Percentiles rank a stretch among this genome's conserved stretches.
Conservation (phyloP, 1,140 invertebrate species). For the Brachionus koreanus region DNA sequence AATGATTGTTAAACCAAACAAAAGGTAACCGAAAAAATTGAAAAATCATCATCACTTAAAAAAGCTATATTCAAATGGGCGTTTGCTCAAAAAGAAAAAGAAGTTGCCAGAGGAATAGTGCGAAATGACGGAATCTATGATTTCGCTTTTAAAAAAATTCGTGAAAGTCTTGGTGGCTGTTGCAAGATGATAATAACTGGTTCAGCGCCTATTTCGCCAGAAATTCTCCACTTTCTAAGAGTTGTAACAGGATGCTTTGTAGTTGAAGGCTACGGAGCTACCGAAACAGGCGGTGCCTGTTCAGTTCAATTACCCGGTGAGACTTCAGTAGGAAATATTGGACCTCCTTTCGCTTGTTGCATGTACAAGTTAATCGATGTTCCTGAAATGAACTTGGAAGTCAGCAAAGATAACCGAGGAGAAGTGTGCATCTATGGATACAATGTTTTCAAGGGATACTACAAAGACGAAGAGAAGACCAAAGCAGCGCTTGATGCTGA, state of each 20-base stretch:
- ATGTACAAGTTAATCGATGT: constrained; percentile 90
- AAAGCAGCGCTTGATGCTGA: constrained; percentile 58
- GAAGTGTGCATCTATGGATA: constrained; percentile 78
- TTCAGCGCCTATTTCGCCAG: constrained; percentile 84
- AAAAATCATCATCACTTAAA: constrained; percentile 32
- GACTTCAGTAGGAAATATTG: constrained; percentile 79
- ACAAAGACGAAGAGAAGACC: constrained; percentile 58
- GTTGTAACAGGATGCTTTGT: constrained; percentile 79
- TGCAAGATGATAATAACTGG: constrained; percentile 83
- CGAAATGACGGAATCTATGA: constrained; percentile 61
- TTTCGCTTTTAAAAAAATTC: constrained; percentile 83
- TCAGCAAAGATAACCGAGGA: constrained; percentile 59
- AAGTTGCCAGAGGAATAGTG: constrained; percentile 19
- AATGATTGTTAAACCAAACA: no score
- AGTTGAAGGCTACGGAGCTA: constrained; percentile 90
- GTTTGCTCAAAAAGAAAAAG: constrained; percentile 20
- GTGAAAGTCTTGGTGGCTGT: constrained; percentile 80
- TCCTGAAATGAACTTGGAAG: constrained; percentile 95
- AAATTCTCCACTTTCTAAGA: constrained; percentile 86
- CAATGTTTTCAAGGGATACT: constrained; percentile 73
- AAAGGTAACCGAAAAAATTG: constrained; percentile 30
- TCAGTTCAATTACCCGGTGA: constrained; percentile 87
- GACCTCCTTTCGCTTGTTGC: constrained; percentile 84
- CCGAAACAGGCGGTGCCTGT: constrained; percentile 88
- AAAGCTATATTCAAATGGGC: constrained; percentile 42